Evolutionary conservation across 2,888 invertebrate genomes (phyloP), one percentile per base, ranked within the genome.

Genomic region (Blera fallax): DNA sequence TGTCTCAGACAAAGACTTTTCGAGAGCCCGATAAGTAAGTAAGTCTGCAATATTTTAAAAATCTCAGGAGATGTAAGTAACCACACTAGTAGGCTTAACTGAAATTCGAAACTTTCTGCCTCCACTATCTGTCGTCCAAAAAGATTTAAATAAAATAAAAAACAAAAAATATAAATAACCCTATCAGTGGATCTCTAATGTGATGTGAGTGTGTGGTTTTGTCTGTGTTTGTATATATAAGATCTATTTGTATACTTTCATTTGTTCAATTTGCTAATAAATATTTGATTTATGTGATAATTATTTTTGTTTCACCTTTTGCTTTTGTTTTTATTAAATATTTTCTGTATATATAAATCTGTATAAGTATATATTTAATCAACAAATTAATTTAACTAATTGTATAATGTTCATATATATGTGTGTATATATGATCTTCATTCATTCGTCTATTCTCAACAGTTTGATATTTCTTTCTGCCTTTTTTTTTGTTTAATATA

Each of bases 321-420:
- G 65, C 48, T 58, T 58, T 50, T 72, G 72, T 65, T 32, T 45
- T 76, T 81, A 40, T 77, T 85, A 77, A 77, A 81, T 85, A 76
- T 70, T 81, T 87, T 87, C 82, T 87, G 87, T 87, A 87, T 87
- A 85, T 85, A 87, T 81, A 87, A 87, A 87, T 87, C 87, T 87
- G 87, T 82, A 82, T 82, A 87, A 82, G 87, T 87, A 87, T 87
- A 87, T 82, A 87, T 85, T 85, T 85, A 85, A 81, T 85, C 85
- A 85, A 85, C 85, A 85, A 85, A 85, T 85, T 85, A 85, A 85
- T 81, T 85, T 85, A 85, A 85, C 85, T 85, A 85, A 85, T 85
- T 85, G 81, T 85, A 85, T 81, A 85, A 85, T 81, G 81, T 64
- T 73, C 85, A 85, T 85, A 85, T 76, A 85, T 85, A 85, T 81